Base-by-base conservation (phyloP, 35 echinoderm and acorn worm genomes). In the Ophioderma brevispina region DNA sequence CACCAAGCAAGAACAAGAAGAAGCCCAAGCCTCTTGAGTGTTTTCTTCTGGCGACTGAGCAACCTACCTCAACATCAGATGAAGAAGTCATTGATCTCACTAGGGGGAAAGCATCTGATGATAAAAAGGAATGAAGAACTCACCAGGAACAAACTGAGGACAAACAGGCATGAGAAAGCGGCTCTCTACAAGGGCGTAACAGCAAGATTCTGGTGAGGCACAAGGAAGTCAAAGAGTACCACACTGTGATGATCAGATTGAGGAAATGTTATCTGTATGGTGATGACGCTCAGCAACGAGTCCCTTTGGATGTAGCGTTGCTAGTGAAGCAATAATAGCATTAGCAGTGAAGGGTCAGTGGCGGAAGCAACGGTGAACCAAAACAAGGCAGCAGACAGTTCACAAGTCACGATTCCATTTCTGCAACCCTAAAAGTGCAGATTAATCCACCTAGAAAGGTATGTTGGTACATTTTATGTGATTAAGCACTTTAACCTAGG, bases 31-130 rank as follows among this genome's bases (percentile, higher is more conserved):
- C 88, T 18, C 50, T 97, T 36, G 95, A 97, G 78, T 40, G 92
- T 0, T 97, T 97, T 42, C 81, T 97, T 21, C 91, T 94, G 31
- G 91, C 79, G 15, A 94, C 91, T 35, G 92, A 97, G 81, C 88
- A 97, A 41, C 92, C 95, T 32, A 84, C 94, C 32, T 87, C 87
- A 23, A 91, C 95, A 1, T 94, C 95, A 0, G 87, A 92, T 46
- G 87, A 79, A 1, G 87, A 85, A 39, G 87, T 89, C 78, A 80
- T 94, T 38, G 88, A 94, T 37, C 38, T 96, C 17, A 37, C 28
- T 0, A 89, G 88, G 32, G 78, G 82, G n/a, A 82, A 90, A 41
- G 46, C n/a, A 46, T 4, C 4, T 85, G 33, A 56, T 43, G 32
- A 55, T 36, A 13, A 77, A 15, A 63, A 76, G 17, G 55, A 35